Evolutionary conservation across 1,140 invertebrate species (phyloP), one percentile per base, ranked within the genome.

Genomic region (Zeugodacus cucurbitae): DNA sequence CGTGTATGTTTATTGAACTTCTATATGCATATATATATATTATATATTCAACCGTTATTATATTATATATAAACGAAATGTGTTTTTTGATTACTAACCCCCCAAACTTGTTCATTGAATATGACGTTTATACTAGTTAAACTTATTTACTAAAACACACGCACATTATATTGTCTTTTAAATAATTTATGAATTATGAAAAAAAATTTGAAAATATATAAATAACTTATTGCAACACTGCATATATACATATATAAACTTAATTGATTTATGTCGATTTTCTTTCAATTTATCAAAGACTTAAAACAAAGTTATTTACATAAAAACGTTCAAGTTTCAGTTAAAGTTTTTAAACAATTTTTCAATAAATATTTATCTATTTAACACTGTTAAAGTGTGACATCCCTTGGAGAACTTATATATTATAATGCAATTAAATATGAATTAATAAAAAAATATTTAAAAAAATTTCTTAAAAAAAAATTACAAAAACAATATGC

Each of bases 381-480:
- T n/a, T n/a, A n/a, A 54, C 2, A 54, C 20, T 54, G n/a, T 48
- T 29, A 82, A 82, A 26, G n/a, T 41, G 41, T 11, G 22, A 54
- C 41, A 82, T 82, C 41, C 74, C 74, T 82, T 82, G 74, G 74
- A 82, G 74, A 82, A 82, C 37, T 82, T 74, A 44, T 74, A 32
- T 14, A 67, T 67, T 32, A 32, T 32, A 67, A 32, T 14, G 29
- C 14, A 62, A n/a, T 8, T 26, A 7, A n/a, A 62, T 62, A 26
- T 26, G 10, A n/a, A 26, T 22, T 8, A 6, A 59, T n/a, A 59
- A 8, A 59, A 22, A 59, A 22, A 59, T 3, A 54, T 54, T 7
- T 54, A 54, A 7, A 54, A 22, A 2, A 20, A 26, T 54, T 54
- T 54, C 6, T 54, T 7, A n/a, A 59, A 59, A 59, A 26, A 54